Percentiles rank a stretch among this genome's conserved stretches.
Conservation (phyloP, 2,888 invertebrate species). For the Chalcosyrphus nemorum region DNA sequence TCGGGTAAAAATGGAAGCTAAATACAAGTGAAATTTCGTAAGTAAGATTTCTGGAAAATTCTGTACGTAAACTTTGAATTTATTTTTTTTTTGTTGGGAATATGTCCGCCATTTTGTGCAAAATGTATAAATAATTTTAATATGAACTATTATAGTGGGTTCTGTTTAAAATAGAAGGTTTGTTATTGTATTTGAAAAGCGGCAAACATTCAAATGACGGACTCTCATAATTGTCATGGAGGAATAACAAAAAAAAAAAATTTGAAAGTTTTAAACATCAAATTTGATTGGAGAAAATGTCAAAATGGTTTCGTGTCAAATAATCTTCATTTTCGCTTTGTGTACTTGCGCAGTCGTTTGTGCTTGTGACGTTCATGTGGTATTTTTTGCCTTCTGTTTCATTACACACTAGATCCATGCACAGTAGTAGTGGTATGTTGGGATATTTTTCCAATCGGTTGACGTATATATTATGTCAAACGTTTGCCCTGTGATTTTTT, state of each 20-base stretch:
- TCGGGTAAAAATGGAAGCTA: not conserved
- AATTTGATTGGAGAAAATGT: conserved; percentile 71
- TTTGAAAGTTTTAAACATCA: conserved; percentile 70
- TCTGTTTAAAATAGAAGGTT: not conserved
- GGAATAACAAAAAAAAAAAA: conserved; percentile 65
- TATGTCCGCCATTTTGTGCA: conserved; percentile 53
- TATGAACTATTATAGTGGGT: not conserved
- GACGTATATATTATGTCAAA: conserved; percentile 27
- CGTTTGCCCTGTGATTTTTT: not conserved
- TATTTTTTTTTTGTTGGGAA: conserved; percentile 8
- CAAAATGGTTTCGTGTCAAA: conserved; percentile 74
- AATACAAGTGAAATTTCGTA: conserved; percentile 11
- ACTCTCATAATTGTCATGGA: conserved; percentile 65
- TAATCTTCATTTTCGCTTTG: conserved; percentile 62
- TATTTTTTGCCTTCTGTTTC: conserved; percentile 10
- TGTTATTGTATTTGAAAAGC: conserved; percentile 59
- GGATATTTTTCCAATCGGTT: conserved; percentile 21
- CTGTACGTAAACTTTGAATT: not conserved
- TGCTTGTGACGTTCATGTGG: conserved; percentile 23
- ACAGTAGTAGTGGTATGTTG: conserved; percentile 14
- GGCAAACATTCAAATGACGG: conserved; percentile 62
- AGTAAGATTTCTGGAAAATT: conserved; percentile 18
- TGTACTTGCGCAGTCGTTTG: conserved; percentile 50
- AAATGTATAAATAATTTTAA: conserved; percentile 28
- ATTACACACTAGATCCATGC: not conserved